Evolutionary conservation across 2,888 invertebrate species (phyloP), one percentile per base, ranked within the genome.

Genomic region (Lomographa bimaculata): DNA sequence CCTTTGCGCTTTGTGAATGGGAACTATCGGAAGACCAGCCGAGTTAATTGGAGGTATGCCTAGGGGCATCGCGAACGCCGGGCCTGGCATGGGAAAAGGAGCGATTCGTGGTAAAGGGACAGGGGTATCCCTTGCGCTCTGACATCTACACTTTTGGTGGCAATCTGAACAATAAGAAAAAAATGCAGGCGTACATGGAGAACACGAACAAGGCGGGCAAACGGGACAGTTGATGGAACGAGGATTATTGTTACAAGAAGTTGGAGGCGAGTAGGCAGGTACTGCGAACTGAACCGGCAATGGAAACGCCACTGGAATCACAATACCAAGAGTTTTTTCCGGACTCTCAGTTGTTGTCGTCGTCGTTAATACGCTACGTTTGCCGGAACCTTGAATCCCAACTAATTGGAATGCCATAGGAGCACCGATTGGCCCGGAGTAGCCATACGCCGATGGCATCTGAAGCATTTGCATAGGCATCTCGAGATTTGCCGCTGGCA

Each of bases 151-250:
- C 46, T 71, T 70, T 46, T 58, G 57, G 38, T 86, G 86, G 25
- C 86, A 86, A 2, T 72, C 57, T 0, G 85, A 85, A 36, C 85
- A 85, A 42, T 65, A 85, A 0, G 85, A 68, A 41, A 74, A 85
- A 51, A 82, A 81, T 1, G 82, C 52, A n/a, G 85, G 85, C 1
- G 81, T 82, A 35, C 84, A 85, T 1, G 85, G 83, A 11, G 32
- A 30, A 35, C 85, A 85, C 0, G 70, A 30, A 38, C 85, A 85
- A 0, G 85, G 85, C 0, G 85, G 85, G 24, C 85, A 85, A 0
- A 76, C 73, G 0, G 84, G 85, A 26, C 81, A 81, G 11, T 43
- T 54, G n/a, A 41, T 49, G 1, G 60, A 41, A 20, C 58, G 51
- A 1, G 53, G 41, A 11, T 52, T 52, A 1, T 35, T 35, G 25